Conservation (phyloP, 2,797 vertebrate species). For the Neostethus bicornis region DNA sequence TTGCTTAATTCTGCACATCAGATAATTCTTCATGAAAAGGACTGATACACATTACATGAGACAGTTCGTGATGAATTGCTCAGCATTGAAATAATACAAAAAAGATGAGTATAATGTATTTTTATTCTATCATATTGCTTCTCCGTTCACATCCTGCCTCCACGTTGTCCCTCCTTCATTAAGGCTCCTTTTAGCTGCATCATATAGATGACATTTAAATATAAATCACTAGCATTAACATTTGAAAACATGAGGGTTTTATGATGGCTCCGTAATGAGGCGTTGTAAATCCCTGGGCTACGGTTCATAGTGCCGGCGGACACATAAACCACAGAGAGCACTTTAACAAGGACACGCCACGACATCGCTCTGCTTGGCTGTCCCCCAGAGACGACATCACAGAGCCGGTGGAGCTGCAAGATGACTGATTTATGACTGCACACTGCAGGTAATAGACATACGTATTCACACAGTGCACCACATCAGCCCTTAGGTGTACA, state of each 20-base stretch:
- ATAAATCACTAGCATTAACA: constrained; percentile 71
- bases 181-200: constrained; percentile 64
- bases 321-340: constrained; percentile 52
- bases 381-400: constrained; percentile 29
- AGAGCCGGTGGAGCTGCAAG: constrained; percentile 20
- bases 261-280: constrained; percentile 66
- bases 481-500: constrained; percentile 8
- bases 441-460: constrained; percentile 21
- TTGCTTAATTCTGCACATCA: constrained; percentile 30
- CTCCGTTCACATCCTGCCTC: not conserved
- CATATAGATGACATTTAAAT: constrained; percentile 64
- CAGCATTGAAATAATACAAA: constrained; percentile 46
- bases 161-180: constrained; percentile 38
- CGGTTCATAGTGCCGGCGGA: constrained; percentile 44
- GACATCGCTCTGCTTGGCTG: constrained; percentile 22
- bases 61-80: constrained; percentile 53
- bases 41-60: constrained; percentile 51
- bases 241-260: constrained; percentile 71
- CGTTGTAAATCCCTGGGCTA: constrained; percentile 64
- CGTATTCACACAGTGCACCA: constrained; percentile 10
- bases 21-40: constrained; percentile 51
- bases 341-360: constrained; percentile 62
- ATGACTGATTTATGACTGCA: constrained; percentile 27
- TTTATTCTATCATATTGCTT: constrained; percentile 40
- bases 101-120: constrained; percentile 34